These are phyloP conservation scores for Epinephelus lanceolatus DNA, from an alignment of 2,113 vertebrate genomes.

Conservation along the genomic window DNA sequence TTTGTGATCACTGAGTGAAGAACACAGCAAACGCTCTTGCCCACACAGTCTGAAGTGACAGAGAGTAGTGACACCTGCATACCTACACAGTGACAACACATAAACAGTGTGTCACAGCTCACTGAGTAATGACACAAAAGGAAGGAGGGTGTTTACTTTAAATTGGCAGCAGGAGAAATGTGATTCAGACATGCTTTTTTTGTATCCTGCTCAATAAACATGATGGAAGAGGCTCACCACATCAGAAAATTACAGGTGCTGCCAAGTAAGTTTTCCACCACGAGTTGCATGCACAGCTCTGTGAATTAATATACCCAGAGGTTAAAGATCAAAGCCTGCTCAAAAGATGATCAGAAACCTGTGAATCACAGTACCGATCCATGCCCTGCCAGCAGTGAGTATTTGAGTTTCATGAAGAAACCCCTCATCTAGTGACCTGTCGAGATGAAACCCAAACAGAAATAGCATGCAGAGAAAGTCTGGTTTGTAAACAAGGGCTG, in stretches of 20 bases:
- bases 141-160: background rate
- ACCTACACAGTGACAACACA: background rate
- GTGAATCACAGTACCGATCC: background rate
- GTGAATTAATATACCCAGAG: background rate
- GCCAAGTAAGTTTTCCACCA: background rate
- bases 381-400: background rate
- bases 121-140: background rate
- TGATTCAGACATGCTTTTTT: background rate
- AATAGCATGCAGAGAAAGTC: background rate
- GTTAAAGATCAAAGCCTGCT: background rate
- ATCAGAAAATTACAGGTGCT: background rate
- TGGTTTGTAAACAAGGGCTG: background rate
- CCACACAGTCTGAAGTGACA: background rate
- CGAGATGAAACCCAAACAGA: slow-evolving; percentile 35
- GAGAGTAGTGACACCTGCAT: slow-evolving; percentile 8
- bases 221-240: background rate
- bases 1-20: background rate
- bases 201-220: background rate
- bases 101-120: background rate
- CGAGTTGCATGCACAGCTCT: background rate
- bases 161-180: background rate
- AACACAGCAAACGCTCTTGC: background rate
- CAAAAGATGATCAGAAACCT: too few relatives aligned
- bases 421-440: background rate
- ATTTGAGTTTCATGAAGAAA: slow-evolving; percentile 34